Percentiles rank a stretch among this genome's conserved stretches.
These are phyloP conservation scores for Triops cancriformis DNA, from an alignment of 1,140 invertebrate genomes.

Conservation along the genomic window DNA sequence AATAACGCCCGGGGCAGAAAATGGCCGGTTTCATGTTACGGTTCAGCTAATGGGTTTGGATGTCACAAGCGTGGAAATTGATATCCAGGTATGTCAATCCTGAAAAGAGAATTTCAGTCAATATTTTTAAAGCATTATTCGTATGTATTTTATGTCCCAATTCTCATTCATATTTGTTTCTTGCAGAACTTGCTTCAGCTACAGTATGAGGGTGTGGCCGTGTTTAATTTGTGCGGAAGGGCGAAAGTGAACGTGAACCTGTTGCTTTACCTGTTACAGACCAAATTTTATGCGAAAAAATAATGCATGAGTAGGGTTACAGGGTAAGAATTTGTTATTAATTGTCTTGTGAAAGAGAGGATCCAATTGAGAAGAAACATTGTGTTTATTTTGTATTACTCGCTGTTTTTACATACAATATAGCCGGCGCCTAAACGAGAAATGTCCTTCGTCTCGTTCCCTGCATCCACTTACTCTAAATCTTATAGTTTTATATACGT, in stretches of 20 bases:
- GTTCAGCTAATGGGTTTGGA: slow-evolving; percentile 72
- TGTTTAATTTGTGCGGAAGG: slow-evolving; percentile 71
- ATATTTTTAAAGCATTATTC: no score
- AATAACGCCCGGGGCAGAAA: slow-evolving; percentile 57
- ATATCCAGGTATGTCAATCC: slow-evolving; percentile 44
- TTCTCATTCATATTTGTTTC: slow-evolving; percentile 26
- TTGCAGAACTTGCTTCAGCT: slow-evolving; percentile 62
- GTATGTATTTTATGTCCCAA: no score
- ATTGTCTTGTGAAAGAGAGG: no score
- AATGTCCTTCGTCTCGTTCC: no score
- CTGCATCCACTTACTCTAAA: no score
- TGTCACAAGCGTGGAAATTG: slow-evolving; percentile 65
- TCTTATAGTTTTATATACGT: no score
- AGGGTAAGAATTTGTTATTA: no score
- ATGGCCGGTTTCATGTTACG: slow-evolving; percentile 60
- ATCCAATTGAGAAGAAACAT: no score
- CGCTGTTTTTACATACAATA: no score
- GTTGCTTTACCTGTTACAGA: slow-evolving; percentile 63
- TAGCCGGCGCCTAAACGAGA: no score
- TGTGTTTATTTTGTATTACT: no score
- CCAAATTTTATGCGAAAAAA: slow-evolving; percentile 64
- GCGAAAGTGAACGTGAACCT: slow-evolving; percentile 71
- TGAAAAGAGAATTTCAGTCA: background rate
- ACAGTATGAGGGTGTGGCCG: slow-evolving; percentile 66
- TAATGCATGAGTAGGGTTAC: background rate